Percentiles rank a stretch among this genome's conserved stretches.
Evolutionary conservation across 2,113 vertebrate genomes (phyloP).

Genomic region (Terrapene triunguis): DNA sequence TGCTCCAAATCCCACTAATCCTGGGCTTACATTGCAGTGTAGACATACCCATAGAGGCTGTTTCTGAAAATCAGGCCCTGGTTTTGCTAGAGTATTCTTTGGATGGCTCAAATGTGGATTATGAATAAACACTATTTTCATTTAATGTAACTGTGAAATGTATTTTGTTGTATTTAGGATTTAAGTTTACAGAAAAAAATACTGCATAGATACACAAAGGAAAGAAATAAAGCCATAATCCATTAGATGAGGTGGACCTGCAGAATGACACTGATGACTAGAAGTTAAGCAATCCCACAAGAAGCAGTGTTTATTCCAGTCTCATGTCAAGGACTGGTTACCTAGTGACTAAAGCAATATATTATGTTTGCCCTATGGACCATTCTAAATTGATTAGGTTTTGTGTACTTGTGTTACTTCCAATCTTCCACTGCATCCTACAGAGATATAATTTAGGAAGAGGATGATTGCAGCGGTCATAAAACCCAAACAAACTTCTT

Average conservation of each 20-base stretch:
- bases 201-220: not conserved
- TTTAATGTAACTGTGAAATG: not conserved
- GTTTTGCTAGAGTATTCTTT: not conserved
- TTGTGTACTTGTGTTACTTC: not conserved
- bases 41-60: accelerated
- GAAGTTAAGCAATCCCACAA: not conserved
- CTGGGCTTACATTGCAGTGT: not conserved
- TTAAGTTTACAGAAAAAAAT: not conserved
- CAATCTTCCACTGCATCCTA: not conserved
- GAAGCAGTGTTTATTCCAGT: not conserved
- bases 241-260: not conserved
- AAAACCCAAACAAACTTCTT: not conserved
- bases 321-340: not conserved
- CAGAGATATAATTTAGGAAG: not conserved
- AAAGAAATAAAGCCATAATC: not conserved
- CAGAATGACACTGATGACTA: not conserved
- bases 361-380: not conserved
- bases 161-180: not conserved
- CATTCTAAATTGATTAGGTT: not conserved
- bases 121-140: not conserved
- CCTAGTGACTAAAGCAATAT: not conserved
- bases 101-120: not conserved
- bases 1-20: not conserved
- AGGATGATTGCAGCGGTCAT: not conserved
- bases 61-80: not conserved